These are phyloP conservation scores for Porites evermanni DNA, from an alignment of 92 coral and sea anemone species.

Conservation along the genomic window DNA sequence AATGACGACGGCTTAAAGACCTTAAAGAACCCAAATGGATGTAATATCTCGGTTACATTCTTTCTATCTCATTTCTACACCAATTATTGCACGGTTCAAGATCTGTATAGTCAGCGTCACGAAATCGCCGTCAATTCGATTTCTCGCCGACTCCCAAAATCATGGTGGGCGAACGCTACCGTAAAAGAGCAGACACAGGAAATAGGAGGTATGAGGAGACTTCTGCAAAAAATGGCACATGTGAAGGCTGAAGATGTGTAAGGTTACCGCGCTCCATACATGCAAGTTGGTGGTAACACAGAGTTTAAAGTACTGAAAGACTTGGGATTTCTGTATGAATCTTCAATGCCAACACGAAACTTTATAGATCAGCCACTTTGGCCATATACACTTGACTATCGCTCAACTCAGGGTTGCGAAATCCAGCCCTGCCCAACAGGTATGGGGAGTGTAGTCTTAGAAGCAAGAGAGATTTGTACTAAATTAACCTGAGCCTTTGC, in stretches of 20 bases:
- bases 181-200: slow-evolving; percentile 55
- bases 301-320: slow-evolving; percentile 67
- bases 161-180: slow-evolving; percentile 75
- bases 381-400: slow-evolving; percentile 76
- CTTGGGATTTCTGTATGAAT: slow-evolving; percentile 62
- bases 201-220: slow-evolving; percentile 71
- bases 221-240: slow-evolving; percentile 65
- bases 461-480: no score
- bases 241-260: slow-evolving; percentile 54
- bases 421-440: slow-evolving; percentile 76
- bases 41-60: slow-evolving; percentile 75
- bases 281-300: slow-evolving; percentile 75
- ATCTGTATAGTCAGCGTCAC: slow-evolving; percentile 68
- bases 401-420: slow-evolving; percentile 66
- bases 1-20: slow-evolving; percentile 17
- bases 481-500: no score
- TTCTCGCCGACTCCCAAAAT: slow-evolving; percentile 58
- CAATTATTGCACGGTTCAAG: slow-evolving; percentile 62
- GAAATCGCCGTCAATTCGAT: slow-evolving; percentile 74
- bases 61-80: slow-evolving; percentile 77
- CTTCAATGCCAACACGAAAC: slow-evolving; percentile 69
- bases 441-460: not conserved
- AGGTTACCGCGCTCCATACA: slow-evolving; percentile 72
- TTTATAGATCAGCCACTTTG: slow-evolving; percentile 60
- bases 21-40: slow-evolving; percentile 69